Evolutionary conservation across 2,113 vertebrate genomes (phyloP).

Genomic region (Epinephelus cyanopodus): DNA sequence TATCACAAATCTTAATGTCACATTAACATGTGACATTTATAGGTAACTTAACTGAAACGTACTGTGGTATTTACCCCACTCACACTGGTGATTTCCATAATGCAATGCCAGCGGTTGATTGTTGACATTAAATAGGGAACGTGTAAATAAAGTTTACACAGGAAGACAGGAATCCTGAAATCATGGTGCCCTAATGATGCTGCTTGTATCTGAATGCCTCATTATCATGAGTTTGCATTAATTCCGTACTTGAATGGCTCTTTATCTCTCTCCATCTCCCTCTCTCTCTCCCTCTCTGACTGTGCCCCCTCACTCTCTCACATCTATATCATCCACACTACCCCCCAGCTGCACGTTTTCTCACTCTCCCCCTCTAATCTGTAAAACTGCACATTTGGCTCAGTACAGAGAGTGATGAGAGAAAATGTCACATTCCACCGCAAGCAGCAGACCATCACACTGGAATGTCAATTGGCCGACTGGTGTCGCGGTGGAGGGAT

Average conservation of each 20-base stretch:
- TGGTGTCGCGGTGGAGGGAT: conserved; percentile 31
- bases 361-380: conserved; percentile 67
- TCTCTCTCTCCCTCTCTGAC: conserved; percentile 16
- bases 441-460: conserved; percentile 67
- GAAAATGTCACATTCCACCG: conserved; percentile 74
- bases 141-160: conserved; percentile 5
- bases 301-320: conserved; percentile 35
- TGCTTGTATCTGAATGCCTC: conserved; percentile 51
- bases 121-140: conserved; percentile 34
- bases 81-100: conserved; percentile 46
- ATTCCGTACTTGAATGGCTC: conserved; percentile 36
- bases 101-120: conserved; percentile 37
- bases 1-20: conserved; percentile 17
- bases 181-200: conserved; percentile 46
- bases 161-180: conserved; percentile 34
- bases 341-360: conserved; percentile 40
- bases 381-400: conserved; percentile 67
- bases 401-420: conserved; percentile 56
- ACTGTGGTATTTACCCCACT: conserved; percentile 21
- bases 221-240: conserved; percentile 61
- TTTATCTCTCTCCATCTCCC: conserved; percentile 25
- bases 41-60: conserved; percentile 31
- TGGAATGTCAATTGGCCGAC: conserved; percentile 78
- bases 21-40: conserved; percentile 55
- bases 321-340: conserved; percentile 42